Conservation (phyloP, 2,113 vertebrate species). For the Neotragus moschatus region DNA sequence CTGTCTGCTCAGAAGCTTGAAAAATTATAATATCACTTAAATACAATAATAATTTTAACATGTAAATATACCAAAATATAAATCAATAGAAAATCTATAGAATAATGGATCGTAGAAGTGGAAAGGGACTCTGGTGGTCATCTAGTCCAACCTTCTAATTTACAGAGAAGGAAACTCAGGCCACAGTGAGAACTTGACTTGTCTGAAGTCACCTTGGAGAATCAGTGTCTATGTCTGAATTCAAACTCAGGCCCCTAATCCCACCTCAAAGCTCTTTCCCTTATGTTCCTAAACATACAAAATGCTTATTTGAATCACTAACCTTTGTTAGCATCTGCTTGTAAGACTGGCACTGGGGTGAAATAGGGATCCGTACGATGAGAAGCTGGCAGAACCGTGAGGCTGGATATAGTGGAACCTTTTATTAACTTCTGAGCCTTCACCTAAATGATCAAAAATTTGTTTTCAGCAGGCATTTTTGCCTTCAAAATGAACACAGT, state of each 20-base stretch:
- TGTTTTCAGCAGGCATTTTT: constrained; percentile 40
- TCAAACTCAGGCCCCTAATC: neutral
- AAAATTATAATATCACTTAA: neutral
- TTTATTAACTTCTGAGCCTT: constrained; percentile 72
- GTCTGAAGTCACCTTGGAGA: neutral
- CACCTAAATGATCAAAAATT: constrained; percentile 72
- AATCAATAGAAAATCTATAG: neutral
- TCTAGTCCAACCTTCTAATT: neutral
- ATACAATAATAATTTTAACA: neutral
- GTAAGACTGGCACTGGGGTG: constrained; percentile 61
- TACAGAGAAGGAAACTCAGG: neutral
- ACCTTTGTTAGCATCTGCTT: constrained; percentile 80
- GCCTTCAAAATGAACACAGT: constrained; percentile 23
- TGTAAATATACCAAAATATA: neutral
- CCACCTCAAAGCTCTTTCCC: neutral
- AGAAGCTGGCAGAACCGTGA: constrained; percentile 67
- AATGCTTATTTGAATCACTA: constrained; percentile 38
- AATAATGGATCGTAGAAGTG: neutral
- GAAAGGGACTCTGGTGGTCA: neutral
- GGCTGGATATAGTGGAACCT: constrained; percentile 54
- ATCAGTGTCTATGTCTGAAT: neutral
- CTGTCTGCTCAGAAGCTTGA: neutral
- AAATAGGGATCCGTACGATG: constrained; percentile 30
- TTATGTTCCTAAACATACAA: neutral
- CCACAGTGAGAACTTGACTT: neutral